Evolutionary conservation across 2,113 vertebrate genomes (phyloP), one percentile per base, ranked within the genome.

Genomic region (Lepisosteus oculatus): DNA sequence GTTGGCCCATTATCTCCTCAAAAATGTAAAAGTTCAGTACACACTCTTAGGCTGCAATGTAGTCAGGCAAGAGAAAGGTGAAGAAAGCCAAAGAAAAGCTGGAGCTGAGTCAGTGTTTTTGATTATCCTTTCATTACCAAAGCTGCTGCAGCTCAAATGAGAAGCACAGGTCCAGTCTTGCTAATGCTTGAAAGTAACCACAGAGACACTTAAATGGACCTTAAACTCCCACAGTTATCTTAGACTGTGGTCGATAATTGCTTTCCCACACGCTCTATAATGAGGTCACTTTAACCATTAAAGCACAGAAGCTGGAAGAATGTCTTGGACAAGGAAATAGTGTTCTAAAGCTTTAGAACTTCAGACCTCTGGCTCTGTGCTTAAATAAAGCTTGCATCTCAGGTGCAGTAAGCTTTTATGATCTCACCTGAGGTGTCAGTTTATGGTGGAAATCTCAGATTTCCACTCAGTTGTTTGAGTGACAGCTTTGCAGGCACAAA

Each of bases 161-260:
- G 77, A 57, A 41, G 74, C 76, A n/a, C 0, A 57, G 68, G 66
- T 80, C 74, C 79, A 78, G 74, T 72, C 80, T 78, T 72, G 77
- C 81, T 75, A 61, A 0, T 47, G 65, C 68, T 69, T 75, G 11
- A 54, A 42, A 17, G 81, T 83, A 79, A 81, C 83, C 81, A 84
- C 81, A 73, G 83, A 0, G 0, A 81, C 79, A 72, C 2, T 74
- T 83, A 83, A 81, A 81, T 82, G 79, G 69, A 74, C 77, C 59
- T 55, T 72, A 75, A 44, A 75, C 67, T 80, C 77, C 68, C 13
- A 61, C 74, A 78, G 47, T 51, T 51, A 51, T 51, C 47, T 51
- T 3, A 51, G 47, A 9, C 9, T 51, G 47, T 51, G 47, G 47
- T 51, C 56, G 11, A n/a, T 59, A 59, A 59, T 59, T 59, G n/a